Conservation (phyloP, 2,113 vertebrate species). For the Dryoscopus gambensis region DNA sequence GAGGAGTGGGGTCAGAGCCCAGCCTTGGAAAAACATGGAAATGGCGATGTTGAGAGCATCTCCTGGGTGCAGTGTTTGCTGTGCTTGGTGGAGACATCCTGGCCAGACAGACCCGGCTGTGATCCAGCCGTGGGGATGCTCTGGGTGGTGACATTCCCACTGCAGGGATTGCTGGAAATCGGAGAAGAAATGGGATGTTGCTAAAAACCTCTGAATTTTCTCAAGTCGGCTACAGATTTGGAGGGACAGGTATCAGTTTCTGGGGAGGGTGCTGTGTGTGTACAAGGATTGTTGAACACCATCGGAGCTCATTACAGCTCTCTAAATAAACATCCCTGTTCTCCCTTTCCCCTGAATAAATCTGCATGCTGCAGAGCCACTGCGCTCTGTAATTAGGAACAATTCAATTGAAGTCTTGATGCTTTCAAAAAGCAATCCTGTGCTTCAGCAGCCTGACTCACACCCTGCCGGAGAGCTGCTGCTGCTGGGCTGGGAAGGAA, state of each 20-base stretch:
- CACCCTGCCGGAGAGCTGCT: not conserved
- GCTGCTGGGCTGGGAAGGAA: not conserved
- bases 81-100: not conserved
- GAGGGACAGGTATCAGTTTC: accelerated
- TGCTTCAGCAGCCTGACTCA: not conserved
- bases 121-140: not conserved
- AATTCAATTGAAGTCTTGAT: not conserved
- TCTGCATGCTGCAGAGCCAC: not conserved
- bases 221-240: not conserved
- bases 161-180: not conserved
- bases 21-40: not conserved
- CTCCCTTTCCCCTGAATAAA: not conserved
- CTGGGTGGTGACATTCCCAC: not conserved
- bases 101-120: not conserved
- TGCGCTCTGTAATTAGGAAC: not conserved
- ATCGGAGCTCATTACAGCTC: not conserved
- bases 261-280: not conserved
- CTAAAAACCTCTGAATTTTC: not conserved
- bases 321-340: not conserved
- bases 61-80: not conserved
- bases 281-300: not conserved
- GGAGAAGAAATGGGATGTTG: not conserved
- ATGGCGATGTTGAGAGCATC: not conserved
- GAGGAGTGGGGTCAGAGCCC: not conserved
- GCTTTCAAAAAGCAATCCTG: not conserved